A percentile compares a stretch with the other conserved stretches of the same genome.
Conservation (phyloP, 2,797 vertebrate genomes). For the Phoebastria nigripes region DNA sequence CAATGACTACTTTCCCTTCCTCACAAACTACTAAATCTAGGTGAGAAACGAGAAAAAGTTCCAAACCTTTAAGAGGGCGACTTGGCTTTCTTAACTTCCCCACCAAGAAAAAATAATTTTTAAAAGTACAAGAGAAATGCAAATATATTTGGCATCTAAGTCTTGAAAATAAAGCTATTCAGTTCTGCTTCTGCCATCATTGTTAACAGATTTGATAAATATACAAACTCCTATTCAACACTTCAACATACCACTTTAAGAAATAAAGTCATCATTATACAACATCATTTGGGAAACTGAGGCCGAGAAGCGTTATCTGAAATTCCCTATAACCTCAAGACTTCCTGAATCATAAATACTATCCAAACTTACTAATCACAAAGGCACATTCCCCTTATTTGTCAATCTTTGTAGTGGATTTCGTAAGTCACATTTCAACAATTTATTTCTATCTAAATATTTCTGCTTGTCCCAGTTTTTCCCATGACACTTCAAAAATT, state of each 20-base stretch:
- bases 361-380: not conserved
- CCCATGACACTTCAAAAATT: slow-evolving; percentile 31
- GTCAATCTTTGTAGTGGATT: slow-evolving; percentile 23
- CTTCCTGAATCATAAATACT: not conserved
- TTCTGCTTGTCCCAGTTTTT: slow-evolving; percentile 30
- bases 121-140: not conserved
- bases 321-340: not conserved
- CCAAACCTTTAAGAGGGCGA: not conserved
- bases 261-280: not conserved
- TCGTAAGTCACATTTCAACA: slow-evolving; percentile 16
- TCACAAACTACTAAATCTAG: not conserved
- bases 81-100: not conserved
- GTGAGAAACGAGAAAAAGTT: not conserved
- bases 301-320: not conserved
- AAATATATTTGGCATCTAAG: not conserved
- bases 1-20: not conserved
- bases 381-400: not conserved
- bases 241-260: not conserved
- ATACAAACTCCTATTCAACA: not conserved
- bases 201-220: not conserved
- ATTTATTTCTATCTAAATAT: slow-evolving; percentile 33
- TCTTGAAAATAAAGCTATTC: not conserved
- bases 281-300: not conserved
- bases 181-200: not conserved
- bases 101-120: not conserved